Conservation (phyloP, 2,888 invertebrate species). For the Anticlea derivata region DNA sequence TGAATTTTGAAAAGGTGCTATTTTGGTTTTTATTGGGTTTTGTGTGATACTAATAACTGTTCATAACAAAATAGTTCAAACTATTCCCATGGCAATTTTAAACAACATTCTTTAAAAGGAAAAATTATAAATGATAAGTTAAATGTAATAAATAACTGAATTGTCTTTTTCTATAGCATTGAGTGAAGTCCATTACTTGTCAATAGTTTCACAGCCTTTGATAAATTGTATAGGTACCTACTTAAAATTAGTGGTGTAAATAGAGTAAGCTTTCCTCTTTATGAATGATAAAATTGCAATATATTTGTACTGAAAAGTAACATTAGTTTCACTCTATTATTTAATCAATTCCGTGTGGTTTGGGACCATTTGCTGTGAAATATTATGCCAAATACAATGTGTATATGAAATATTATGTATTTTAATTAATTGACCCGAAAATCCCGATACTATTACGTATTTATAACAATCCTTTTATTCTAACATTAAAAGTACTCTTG, state of each 20-base stretch:
- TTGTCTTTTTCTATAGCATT: neutral
- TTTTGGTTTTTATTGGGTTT: conserved; percentile 24
- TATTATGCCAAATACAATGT: conserved; percentile 62
- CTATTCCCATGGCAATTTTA: conserved; percentile 1
- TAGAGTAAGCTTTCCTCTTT: conserved; percentile 30
- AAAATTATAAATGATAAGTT: neutral
- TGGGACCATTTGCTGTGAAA: conserved; percentile 59
- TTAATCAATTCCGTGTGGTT: conserved; percentile 44
- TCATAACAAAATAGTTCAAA: neutral
- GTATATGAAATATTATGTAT: conserved; percentile 38
- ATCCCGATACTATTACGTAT: neutral
- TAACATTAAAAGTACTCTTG: conserved; percentile 11
- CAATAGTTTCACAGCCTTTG: conserved; percentile 31
- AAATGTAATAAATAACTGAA: conserved; percentile 3
- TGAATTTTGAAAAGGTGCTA: conserved; percentile 28
- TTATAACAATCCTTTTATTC: conserved; percentile 1
- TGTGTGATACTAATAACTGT: conserved; percentile 7
- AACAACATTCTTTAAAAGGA: neutral
- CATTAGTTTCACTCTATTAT: conserved; percentile 15
- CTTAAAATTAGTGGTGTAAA: conserved; percentile 40
- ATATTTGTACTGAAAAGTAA: conserved; percentile 26
- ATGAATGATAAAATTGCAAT: conserved; percentile 22
- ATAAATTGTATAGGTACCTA: conserved; percentile 24
- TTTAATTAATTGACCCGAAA: conserved; percentile 31
- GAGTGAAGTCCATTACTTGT: conserved; percentile 5